Base-by-base conservation (phyloP, 2,888 invertebrate species). In the Oligia strigilis region DNA sequence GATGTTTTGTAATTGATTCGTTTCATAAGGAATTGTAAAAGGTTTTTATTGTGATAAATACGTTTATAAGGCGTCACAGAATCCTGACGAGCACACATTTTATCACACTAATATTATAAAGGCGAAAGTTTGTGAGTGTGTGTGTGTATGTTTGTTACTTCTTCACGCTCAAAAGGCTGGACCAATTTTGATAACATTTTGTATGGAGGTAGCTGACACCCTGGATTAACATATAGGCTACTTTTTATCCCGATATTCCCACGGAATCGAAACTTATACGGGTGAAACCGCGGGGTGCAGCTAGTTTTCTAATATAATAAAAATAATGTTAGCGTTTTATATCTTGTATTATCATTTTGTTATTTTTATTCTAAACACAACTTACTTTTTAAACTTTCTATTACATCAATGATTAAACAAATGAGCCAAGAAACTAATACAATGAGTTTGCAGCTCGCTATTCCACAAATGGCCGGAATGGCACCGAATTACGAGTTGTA, bases 1-100 rank as follows among this genome's bases (percentile, higher is more conserved):
- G 23, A 75, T 67, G 60, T 46, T 69, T 69, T 78, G 13, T 66
- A 60, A 65, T 73, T 73, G 62, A 78, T 69, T 75, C n/a, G n/a
- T 49, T 75, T 70, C 19, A 52, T n/a, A 43, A 14, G 13, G 64
- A 58, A 72, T 72, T 40, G 5, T 23, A 36, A 36, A 52, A 36
- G 3, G 29, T 29, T 29, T 67, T 46, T 49, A 1, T 3, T 5
- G 0, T 49, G 1, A 11, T 29, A 19, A 49, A n/a, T 43, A 67
- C 3, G 5, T 29, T 49, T 70, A 49, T 29, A 14, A 17, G 14
- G 29, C n/a, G 14, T 60, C 23, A 46, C 4, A 40, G 4, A 67
- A 67, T 43, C 17, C 5, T 19, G 46, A 49, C 29, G 9, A 49
- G 29, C 11, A 17, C 0, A 46, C 4, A 46, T 46, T 49, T n/a